Base-by-base conservation (phyloP, 2,113 vertebrate genomes). In the Ivindomyrus marchei region DNA sequence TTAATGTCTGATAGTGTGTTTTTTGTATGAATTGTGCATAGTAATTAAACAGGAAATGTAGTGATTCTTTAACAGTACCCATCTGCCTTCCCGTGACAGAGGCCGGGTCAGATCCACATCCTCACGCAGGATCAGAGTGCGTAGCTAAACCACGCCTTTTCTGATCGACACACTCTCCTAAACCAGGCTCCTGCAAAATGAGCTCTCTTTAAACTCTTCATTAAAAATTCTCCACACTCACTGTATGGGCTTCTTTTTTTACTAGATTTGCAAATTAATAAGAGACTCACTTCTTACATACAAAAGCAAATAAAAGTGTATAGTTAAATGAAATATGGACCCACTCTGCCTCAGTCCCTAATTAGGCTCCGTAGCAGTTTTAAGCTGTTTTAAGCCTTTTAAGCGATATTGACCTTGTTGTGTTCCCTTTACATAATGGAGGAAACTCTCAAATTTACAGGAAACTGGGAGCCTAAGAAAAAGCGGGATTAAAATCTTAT, bases 21-120 rank as follows among this genome's bases (percentile, higher is more conserved):
- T 90, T 80, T n/a, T 46, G 56, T 53, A 46, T 66, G n/a, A 80
- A 80, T 42, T 36, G 74, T 80, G 17, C 74, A 42, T 42, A 80
- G 74, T 80, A 80, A 80, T 80, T 80, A 80, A 17, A 19, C 36
- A 80, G 74, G 36, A 77, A 77, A 39, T 77, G 11, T 39, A 77
- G 36, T 39, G 15, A 77, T n/a, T 87, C 90, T 87, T 87, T 77
- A 50, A 47, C n/a, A 24, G 70, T 39, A 50, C 39, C 46, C 80
- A 89, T 90, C 87, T 89, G 88, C 42, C n/a, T 89, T 86, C 27
- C 74, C 47, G n/a, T 91, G 91, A 53, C 90, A 87, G 84, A 36
- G 85, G 90, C 90, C 90, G 17, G 52, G 86, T 87, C 45, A 88
- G 90, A 83, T 89, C 39, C 89, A 42, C 89, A 90, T 89, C 83